These are phyloP conservation scores for Oreotragus oreotragus DNA, from an alignment of 2,113 vertebrate genomes.

Conservation along the genomic window DNA sequence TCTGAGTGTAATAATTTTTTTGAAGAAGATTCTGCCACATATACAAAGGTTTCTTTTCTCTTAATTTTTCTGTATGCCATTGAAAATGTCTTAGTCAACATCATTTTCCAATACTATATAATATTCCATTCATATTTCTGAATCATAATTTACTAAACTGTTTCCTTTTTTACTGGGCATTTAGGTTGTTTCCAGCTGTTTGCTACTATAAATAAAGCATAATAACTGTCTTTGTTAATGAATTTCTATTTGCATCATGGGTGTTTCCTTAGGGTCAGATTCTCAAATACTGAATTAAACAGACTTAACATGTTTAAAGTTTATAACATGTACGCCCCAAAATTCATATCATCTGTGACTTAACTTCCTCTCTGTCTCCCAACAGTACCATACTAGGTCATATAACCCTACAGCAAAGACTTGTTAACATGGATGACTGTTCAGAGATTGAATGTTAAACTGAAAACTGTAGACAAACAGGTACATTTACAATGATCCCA, in stretches of 20 bases:
- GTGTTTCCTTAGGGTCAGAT: neutral
- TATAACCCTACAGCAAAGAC: neutral
- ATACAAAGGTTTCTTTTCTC: neutral
- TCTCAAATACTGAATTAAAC: neutral
- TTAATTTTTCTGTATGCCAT: neutral
- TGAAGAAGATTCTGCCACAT: neutral
- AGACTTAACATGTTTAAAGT: neutral
- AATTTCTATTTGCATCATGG: neutral
- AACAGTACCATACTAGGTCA: neutral
- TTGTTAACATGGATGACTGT: neutral
- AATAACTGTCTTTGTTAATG: neutral
- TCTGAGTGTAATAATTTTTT: neutral
- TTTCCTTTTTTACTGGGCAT: neutral
- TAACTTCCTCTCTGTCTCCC: neutral
- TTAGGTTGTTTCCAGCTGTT: neutral
- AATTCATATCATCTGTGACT: neutral
- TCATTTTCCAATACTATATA: neutral
- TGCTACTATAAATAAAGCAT: neutral
- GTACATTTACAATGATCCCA: neutral
- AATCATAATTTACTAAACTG: neutral
- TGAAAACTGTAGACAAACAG: neutral
- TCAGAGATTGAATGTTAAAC: neutral
- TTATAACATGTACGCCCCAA: neutral
- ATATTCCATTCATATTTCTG: neutral
- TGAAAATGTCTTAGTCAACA: neutral